Evolutionary conservation across 2,888 invertebrate genomes (phyloP).

Genomic region (Caradrina kadenii): DNA sequence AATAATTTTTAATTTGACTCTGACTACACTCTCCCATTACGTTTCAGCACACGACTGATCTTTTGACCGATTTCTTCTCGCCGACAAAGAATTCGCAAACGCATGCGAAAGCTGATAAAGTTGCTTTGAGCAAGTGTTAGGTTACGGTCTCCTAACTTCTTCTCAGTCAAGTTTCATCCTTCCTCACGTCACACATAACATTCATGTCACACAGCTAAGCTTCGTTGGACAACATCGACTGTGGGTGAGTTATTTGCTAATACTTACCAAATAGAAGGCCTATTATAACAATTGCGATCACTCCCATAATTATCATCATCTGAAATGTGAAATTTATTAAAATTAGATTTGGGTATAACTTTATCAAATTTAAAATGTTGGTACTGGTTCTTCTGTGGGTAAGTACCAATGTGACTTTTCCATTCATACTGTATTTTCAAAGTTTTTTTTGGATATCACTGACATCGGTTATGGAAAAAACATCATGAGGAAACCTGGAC

Average conservation of each 20-base stretch:
- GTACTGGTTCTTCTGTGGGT: too few species aligned
- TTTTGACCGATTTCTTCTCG: too few species aligned
- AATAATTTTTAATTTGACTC: too few species aligned
- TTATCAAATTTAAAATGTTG: not conserved
- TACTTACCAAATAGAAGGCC: conserved; percentile 97
- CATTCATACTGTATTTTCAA: too few species aligned
- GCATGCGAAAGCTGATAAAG: not conserved
- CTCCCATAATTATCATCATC: conserved; percentile 98
- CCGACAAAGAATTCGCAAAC: too few species aligned
- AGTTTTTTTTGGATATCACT: too few species aligned
- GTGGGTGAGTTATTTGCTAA: conserved; percentile 27
- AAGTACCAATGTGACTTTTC: too few species aligned
- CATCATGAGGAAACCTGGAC: too few species aligned
- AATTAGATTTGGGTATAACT: not conserved
- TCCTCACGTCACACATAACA: conserved; percentile 40
- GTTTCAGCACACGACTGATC: too few species aligned
- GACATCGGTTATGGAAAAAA: too few species aligned
- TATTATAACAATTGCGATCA: conserved; percentile 95
- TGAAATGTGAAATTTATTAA: conserved; percentile 76
- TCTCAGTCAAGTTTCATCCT: conserved; percentile 42
- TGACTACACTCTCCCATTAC: not conserved
- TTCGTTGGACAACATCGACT: conserved; percentile 71
- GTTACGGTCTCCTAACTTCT: not conserved
- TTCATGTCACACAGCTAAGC: conserved; percentile 58
- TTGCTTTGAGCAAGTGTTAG: not conserved